Evolutionary conservation across 2,797 vertebrate species (phyloP).

Genomic region (Alectoris magna): DNA sequence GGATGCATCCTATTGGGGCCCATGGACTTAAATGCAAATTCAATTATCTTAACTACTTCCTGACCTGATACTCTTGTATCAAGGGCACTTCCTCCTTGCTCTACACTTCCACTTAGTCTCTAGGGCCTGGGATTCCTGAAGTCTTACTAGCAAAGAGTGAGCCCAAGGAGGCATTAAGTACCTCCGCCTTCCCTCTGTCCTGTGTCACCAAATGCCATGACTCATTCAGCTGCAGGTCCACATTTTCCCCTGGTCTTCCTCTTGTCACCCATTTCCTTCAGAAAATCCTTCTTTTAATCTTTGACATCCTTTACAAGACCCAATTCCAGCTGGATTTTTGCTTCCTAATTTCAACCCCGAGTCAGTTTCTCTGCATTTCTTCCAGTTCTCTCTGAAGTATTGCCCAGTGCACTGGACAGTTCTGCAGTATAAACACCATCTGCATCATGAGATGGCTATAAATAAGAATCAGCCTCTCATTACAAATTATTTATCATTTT

Average conservation of each 20-base stretch:
- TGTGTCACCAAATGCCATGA: neutral
- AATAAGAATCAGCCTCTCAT: neutral
- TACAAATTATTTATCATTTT: constrained; percentile 1
- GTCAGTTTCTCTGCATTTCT: neutral
- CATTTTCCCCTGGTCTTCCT: neutral
- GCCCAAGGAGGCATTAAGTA: neutral
- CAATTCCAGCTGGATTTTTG: neutral
- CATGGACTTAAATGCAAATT: too few species aligned
- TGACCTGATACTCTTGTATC: neutral
- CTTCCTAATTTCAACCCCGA: neutral
- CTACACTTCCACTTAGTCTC: neutral
- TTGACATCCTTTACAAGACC: neutral
- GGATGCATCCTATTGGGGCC: neutral
- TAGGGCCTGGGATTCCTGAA: neutral
- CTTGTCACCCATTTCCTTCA: neutral
- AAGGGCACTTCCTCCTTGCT: neutral
- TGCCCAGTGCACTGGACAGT: neutral
- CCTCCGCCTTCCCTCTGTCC: neutral
- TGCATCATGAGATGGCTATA: neutral
- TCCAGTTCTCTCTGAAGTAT: neutral
- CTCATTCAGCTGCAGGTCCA: neutral
- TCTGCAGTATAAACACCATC: neutral
- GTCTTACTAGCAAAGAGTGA: neutral
- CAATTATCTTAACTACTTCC: too few species aligned
- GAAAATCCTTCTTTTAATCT: neutral